These are phyloP conservation scores for Eptesicus fuscus DNA, from an alignment of 2,113 vertebrate genomes.

Conservation along the genomic window DNA sequence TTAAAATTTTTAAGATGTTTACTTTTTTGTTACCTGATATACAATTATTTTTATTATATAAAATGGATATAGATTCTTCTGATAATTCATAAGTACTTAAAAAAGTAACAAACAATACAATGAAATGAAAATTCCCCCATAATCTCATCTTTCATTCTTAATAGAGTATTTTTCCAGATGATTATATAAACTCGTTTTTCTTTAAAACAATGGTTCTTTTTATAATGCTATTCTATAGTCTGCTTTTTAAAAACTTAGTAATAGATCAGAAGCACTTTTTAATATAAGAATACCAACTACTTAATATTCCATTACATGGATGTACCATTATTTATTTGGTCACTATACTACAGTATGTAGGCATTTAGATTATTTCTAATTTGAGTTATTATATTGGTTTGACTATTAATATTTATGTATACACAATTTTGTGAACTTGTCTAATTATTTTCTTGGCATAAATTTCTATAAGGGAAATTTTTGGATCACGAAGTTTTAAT, in stretches of 20 bases:
- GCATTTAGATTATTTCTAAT: not conserved
- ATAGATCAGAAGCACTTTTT: not conserved
- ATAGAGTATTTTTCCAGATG: not conserved
- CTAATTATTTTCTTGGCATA: slow-evolving; percentile 15
- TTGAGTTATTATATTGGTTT: not conserved
- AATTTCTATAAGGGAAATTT: slow-evolving; percentile 2
- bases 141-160: not conserved
- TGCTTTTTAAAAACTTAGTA: not conserved
- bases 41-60: not conserved
- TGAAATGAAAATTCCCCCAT: not conserved
- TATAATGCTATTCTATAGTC: not conserved
- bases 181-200: not conserved
- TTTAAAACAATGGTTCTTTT: not conserved
- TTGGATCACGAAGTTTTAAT: not conserved
- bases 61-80: not conserved
- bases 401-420: not conserved
- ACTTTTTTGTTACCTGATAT: not conserved
- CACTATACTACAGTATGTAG: not conserved
- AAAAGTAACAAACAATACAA: not conserved
- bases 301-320: not conserved
- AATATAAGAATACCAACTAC: not conserved
- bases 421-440: not conserved
- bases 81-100: not conserved
- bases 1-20: not conserved
- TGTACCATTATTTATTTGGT: not conserved